phyloP scores from a whole-genome alignment of 2,888 invertebrate genomes.

The Coremacera marginata region DNA sequence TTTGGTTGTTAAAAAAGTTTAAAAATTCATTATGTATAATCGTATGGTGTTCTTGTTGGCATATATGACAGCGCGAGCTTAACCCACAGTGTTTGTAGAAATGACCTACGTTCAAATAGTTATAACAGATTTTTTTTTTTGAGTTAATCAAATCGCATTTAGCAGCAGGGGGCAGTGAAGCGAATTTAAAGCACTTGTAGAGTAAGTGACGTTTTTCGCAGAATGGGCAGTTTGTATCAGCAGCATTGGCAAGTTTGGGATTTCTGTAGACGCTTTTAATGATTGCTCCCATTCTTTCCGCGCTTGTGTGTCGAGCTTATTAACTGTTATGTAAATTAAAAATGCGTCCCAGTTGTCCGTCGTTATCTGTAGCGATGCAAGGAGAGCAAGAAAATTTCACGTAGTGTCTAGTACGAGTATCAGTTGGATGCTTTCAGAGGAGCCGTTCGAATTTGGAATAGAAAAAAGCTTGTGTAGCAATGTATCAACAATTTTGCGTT shows the following conservation, averaged over 20 bases:
- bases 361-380: neutral
- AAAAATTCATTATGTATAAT: neutral
- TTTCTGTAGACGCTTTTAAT: slow-evolving; percentile 22
- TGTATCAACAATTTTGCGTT: slow-evolving; percentile 21
- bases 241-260: neutral
- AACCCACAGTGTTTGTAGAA: neutral
- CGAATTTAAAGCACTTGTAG: slow-evolving; percentile 29
- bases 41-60: neutral
- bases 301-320: neutral
- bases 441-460: slow-evolving; percentile 6
- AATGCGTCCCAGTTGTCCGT: too few species aligned
- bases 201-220: slow-evolving; percentile 9
- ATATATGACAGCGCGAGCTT: neutral
- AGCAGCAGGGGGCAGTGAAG: slow-evolving; percentile 15
- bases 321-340: too few species aligned
- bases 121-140: too few species aligned
- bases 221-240: slow-evolving; percentile 8
- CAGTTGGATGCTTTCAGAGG: slow-evolving; percentile 22
- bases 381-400: slow-evolving; percentile 19
- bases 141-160: neutral
- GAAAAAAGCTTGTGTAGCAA: slow-evolving; percentile 18
- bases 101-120: neutral
- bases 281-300: slow-evolving; percentile 36
- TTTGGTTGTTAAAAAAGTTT: neutral
- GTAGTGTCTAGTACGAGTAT: slow-evolving; percentile 33